phyloP scores from a whole-genome alignment of 2,888 invertebrate genomes.

The Drosophila multiciliata region DNA sequence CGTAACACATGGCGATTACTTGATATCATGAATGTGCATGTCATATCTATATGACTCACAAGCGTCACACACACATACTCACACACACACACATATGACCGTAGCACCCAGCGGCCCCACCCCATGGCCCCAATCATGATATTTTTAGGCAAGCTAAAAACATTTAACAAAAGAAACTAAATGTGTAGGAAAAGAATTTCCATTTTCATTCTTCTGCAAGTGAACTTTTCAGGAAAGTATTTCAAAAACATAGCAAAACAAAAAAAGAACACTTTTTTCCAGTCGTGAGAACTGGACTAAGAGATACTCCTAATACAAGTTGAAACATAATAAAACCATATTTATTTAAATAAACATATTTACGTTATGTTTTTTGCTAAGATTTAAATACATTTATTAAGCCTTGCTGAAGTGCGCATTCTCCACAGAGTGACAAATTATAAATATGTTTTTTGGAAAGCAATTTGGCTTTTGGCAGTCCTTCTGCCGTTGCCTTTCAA shows the following conservation, averaged over 20 bases:
- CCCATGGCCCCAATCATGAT: slow-evolving; percentile 13
- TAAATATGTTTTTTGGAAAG: slow-evolving; percentile 60
- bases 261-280: background rate
- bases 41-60: slow-evolving; percentile 53
- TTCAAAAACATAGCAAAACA: background rate
- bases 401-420: background rate
- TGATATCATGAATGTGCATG: slow-evolving; percentile 46
- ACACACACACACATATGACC: background rate
- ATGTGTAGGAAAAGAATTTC: slow-evolving; percentile 50
- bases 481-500: slow-evolving; percentile 67
- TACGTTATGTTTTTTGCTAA: background rate
- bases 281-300: background rate
- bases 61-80: slow-evolving; percentile 13
- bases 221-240: slow-evolving; percentile 32
- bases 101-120: background rate
- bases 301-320: slow-evolving; percentile 15
- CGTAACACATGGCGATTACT: slow-evolving; percentile 71
- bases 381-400: background rate
- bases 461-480: slow-evolving; percentile 63
- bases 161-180: slow-evolving; percentile 58
- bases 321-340: too few species aligned
- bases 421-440: background rate
- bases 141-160: slow-evolving; percentile 58
- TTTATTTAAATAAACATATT: background rate
- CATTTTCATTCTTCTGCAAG: slow-evolving; percentile 57